phyloP scores from a whole-genome alignment of 2,797 vertebrate genomes.

The Buceros bicornis region DNA sequence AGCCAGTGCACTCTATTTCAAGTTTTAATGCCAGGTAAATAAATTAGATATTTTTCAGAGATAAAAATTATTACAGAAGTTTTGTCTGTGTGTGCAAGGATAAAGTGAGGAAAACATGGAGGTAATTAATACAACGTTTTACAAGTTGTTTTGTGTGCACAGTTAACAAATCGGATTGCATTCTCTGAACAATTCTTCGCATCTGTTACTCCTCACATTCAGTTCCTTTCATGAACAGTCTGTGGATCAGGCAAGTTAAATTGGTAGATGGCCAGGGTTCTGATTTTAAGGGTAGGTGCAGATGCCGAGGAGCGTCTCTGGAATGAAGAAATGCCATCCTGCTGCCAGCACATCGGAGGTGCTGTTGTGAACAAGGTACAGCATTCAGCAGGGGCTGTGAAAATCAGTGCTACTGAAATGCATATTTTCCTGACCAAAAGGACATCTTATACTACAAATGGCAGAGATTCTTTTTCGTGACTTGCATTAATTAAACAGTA shows the following conservation, averaged over 20 bases:
- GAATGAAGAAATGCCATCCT: background rate
- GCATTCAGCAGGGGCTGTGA: background rate
- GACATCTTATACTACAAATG: background rate
- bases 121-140: background rate
- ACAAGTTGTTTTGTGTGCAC: background rate
- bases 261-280: background rate
- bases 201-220: background rate
- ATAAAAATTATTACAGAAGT: background rate
- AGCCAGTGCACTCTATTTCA: background rate
- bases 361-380: background rate
- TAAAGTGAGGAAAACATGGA: background rate
- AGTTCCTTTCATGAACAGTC: background rate
- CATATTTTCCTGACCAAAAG: background rate
- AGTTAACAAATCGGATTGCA: background rate
- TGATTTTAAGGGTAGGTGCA: background rate
- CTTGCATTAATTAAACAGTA: background rate
- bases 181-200: background rate
- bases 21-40: background rate
- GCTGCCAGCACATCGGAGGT: background rate
- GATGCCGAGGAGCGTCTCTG: background rate
- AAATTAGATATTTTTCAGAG: background rate
- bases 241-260: background rate
- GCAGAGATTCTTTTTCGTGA: background rate
- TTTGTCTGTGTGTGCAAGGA: background rate
- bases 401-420: background rate